Conservation (phyloP, 2,888 invertebrate species). For the Agrochola lychnidis region DNA sequence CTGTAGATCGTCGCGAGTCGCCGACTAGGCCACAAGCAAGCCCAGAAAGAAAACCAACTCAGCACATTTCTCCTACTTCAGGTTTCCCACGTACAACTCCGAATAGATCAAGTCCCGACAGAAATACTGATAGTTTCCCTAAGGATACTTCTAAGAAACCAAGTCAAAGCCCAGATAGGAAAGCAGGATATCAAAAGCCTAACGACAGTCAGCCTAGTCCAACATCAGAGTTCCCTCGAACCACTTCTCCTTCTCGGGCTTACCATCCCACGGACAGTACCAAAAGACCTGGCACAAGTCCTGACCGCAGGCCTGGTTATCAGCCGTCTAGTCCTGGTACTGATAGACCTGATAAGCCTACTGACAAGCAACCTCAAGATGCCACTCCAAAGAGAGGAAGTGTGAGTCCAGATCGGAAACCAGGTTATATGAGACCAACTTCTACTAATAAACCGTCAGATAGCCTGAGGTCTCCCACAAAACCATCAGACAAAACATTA, state of each 20-base stretch:
- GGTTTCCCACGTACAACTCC: conserved; percentile 39
- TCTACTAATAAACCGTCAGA: conserved; percentile 68
- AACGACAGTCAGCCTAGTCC: conserved; percentile 38
- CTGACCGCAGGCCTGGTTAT: conserved; percentile 63
- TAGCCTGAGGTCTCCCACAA: conserved; percentile 61
- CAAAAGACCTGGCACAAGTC: conserved; percentile 57
- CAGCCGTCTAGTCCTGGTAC: conserved; percentile 27
- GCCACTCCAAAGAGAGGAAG: conserved; percentile 51
- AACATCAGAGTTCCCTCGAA: conserved; percentile 22
- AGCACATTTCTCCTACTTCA: conserved; percentile 35
- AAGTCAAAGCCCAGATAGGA: conserved; percentile 73
- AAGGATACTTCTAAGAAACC: conserved; percentile 48
- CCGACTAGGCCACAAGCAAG: conserved; percentile 67
- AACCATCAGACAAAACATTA: conserved; percentile 69
- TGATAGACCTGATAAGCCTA: conserved; percentile 28
- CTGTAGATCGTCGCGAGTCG: conserved; percentile 54
- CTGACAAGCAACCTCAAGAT: conserved; percentile 49
- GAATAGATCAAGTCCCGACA: conserved; percentile 58
- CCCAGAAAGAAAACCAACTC: conserved; percentile 69
- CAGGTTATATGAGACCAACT: conserved; percentile 80
- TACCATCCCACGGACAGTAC: conserved; percentile 32
- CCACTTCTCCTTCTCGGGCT: conserved; percentile 53
- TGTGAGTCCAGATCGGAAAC: conserved; percentile 73
- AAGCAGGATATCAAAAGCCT: conserved; percentile 56
- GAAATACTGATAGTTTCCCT: conserved; percentile 19